Percentiles rank a stretch among this genome's conserved stretches.
phyloP scores from a whole-genome alignment of 2,888 invertebrate species.

The Gastrophysa polygoni region DNA sequence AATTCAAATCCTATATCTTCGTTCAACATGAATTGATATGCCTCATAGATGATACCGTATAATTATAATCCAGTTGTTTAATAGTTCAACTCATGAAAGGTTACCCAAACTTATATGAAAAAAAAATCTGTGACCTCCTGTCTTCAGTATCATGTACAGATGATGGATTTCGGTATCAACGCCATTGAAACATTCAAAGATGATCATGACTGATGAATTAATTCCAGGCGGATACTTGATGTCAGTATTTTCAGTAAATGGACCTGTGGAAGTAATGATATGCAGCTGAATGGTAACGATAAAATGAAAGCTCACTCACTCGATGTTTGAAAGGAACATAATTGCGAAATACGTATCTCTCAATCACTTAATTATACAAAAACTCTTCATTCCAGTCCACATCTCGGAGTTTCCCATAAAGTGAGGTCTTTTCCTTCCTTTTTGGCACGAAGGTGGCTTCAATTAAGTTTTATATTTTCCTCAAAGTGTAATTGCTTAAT shows the following conservation, averaged over 20 bases:
- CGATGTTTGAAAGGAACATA: neutral
- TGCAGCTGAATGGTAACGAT: neutral
- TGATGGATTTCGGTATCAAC: too few relatives aligned
- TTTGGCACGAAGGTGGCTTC: slow-evolving; percentile 8
- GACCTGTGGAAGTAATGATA: neutral
- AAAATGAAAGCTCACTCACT: neutral
- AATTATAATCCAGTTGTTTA: too few relatives aligned
- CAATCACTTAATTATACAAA: slow-evolving; percentile 2
- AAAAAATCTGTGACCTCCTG: too few relatives aligned
- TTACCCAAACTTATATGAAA: too few relatives aligned
- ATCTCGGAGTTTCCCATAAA: neutral
- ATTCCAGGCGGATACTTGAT: too few relatives aligned
- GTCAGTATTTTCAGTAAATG: neutral
- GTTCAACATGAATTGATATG: too few relatives aligned
- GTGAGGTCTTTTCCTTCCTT: neutral
- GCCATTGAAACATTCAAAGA: too few relatives aligned
- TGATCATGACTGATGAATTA: too few relatives aligned
- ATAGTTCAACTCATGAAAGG: too few relatives aligned
- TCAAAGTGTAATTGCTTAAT: slow-evolving; percentile 32
- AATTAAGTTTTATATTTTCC: slow-evolving; percentile 24
- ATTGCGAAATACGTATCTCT: neutral
- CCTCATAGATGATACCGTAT: too few relatives aligned
- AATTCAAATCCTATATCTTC: too few relatives aligned
- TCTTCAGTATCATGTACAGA: too few relatives aligned
- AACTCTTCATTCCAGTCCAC: neutral